phyloP scores from a whole-genome alignment of 1,140 invertebrate species.

The Ditylenchus dipsaci region DNA sequence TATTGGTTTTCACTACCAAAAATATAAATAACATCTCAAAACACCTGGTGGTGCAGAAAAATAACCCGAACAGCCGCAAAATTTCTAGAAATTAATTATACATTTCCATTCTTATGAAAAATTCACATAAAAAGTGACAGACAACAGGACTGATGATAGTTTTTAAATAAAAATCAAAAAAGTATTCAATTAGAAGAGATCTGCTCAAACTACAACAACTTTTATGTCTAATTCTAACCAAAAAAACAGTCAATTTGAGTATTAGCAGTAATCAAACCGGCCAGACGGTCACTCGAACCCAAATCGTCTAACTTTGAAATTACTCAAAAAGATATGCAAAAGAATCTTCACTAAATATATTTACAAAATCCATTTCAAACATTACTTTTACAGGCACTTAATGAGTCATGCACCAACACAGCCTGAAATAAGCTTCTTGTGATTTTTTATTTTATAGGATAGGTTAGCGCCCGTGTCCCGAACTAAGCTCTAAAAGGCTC shows the following conservation, averaged over 20 bases:
- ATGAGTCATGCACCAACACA: conserved; percentile 13
- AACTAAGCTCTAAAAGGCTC: too few relatives aligned
- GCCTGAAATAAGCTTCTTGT: conserved; percentile 8
- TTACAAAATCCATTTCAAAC: neutral
- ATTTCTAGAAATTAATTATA: too few relatives aligned
- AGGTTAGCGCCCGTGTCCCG: too few relatives aligned
- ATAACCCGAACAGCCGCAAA: too few relatives aligned
- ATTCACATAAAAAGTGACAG: too few relatives aligned
- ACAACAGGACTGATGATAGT: neutral
- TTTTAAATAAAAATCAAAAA: neutral
- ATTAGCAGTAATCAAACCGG: neutral
- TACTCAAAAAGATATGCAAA: neutral
- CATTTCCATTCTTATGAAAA: too few relatives aligned
- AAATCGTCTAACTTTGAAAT: neutral
- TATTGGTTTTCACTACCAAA: too few relatives aligned
- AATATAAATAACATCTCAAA: too few relatives aligned
- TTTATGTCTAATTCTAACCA: neutral
- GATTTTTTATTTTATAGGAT: neutral
- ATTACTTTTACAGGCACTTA: conserved; percentile 18
- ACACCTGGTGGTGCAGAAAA: too few relatives aligned
- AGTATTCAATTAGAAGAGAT: neutral
- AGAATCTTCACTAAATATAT: neutral
- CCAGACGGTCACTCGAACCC: neutral
- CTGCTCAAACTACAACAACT: neutral
- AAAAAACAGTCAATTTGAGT: neutral